Evolutionary conservation across 1,140 invertebrate species (phyloP), one percentile per base, ranked within the genome.

Genomic region (Rhizoglyphus robini): DNA sequence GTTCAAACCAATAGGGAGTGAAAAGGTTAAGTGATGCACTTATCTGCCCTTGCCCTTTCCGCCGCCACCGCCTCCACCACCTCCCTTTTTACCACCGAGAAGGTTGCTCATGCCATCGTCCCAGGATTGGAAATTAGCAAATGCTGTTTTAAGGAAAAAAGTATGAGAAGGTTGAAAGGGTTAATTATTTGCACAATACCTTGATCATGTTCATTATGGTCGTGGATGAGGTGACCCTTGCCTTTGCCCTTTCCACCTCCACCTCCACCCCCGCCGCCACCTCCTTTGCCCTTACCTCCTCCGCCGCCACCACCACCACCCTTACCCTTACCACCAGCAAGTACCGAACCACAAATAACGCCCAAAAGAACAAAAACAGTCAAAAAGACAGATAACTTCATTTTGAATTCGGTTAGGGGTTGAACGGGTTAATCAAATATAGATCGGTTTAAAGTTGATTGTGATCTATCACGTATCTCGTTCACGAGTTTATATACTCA

Each of bases 361-460:
- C 30, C 58, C 15, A 60, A 27, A 2, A 60, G 36, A 23, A 60
- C 32, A 32, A 60, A 60, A 32, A 27, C 58, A 23, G 20, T 32
- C 8, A 60, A 60, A 32, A 60, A 60, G 58, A 60, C 13, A 34
- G 15, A 29, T 20, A 60, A n/a, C 27, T 60, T 60, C 58, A 60
- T 60, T 34, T 41, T 41, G 8, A 41, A 18, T 51, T 51, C 48
- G 48, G 29, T 20, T 51, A 27, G 29, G 23, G 15, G 13, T 51
- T 51, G 2, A 2, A 51, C 23, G 13, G 48, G 23, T 27, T 27
- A 51, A 51, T 23, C 48, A 27, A 27, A n/a, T n/a, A n/a, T n/a
- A n/a, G n/a, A n/a, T n/a, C n/a, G n/a, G n/a, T n/a, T n/a, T n/a
- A n/a, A n/a, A n/a, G n/a, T n/a, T n/a, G n/a, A n/a, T n/a, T n/a